Conservation (phyloP, 2,113 vertebrate species). For the Corydoras sp. region DNA sequence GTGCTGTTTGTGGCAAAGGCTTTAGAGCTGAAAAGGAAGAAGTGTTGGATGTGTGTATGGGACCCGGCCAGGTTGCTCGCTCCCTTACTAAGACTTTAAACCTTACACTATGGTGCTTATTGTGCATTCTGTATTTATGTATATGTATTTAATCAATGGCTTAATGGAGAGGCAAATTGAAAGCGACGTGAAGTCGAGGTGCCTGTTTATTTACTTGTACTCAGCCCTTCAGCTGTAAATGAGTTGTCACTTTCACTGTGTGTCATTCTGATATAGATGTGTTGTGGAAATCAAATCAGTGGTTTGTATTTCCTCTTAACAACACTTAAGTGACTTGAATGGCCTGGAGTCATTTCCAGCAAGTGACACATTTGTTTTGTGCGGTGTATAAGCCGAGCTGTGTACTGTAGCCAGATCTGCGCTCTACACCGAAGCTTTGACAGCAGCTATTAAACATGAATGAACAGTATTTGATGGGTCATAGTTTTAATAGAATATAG, state of each 20-base stretch:
- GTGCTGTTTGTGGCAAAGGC: background rate
- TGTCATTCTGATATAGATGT: constrained; percentile 56
- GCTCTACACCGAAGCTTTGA: constrained; percentile 10
- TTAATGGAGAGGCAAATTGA: constrained; percentile 62
- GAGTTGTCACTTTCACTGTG: constrained; percentile 65
- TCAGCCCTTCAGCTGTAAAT: constrained; percentile 64
- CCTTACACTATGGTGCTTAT: constrained; percentile 49
- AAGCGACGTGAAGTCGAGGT: constrained; percentile 51
- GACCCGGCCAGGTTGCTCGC: background rate
- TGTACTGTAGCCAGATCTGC: background rate
- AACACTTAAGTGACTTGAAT: constrained; percentile 54
- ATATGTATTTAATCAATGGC: constrained; percentile 36
- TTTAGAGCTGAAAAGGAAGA: background rate
- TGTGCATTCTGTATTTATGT: constrained; percentile 23
- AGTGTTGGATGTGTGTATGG: background rate
- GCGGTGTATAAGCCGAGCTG: background rate
- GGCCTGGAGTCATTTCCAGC: constrained; percentile 49
- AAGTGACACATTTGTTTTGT: constrained; percentile 52
- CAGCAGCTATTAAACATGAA: constrained; percentile 19
- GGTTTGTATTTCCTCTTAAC: constrained; percentile 62
- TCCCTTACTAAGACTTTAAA: constrained; percentile 57
- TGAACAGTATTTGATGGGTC: constrained; percentile 3
- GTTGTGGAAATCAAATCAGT: constrained; percentile 45
- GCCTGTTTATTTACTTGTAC: constrained; percentile 70
- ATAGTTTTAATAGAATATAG: constrained; percentile 13